Base-by-base conservation (phyloP, 2,888 invertebrate species). In the Electrophaes corylata region DNA sequence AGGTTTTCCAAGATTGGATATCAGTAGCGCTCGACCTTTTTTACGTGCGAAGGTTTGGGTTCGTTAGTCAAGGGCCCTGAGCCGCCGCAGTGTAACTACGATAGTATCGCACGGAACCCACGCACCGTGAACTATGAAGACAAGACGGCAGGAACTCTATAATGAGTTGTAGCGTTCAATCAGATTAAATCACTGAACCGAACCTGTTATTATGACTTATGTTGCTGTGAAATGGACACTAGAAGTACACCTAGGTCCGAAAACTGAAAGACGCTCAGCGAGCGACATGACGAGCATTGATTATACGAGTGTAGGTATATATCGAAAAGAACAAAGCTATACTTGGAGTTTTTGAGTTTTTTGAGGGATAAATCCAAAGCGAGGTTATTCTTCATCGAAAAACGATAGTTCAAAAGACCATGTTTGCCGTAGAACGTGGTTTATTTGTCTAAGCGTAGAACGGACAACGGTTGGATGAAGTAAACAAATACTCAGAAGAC, bases 21-120 rank as follows among this genome's bases (percentile, higher is more conserved):
- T 49, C 12, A 39, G 20, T 51, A 33, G 16, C 14, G 43, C 23
- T 44, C 2, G 23, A 44, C 18, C 31, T 18, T 26, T 8, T n/a
- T 37, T 35, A 39, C 33, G n/a, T 8, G 26, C 6, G 37, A 51
- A 39, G 55, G 51, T 35, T 12, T 40, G 33, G 40, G 31, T 44
- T 48, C 19, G 47, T 44, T 47, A 33, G 26, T 33, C 39, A 46
- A 60, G 57, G 55, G 59, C 61, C 50, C 23, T 35, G n/a, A 41
- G 23, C 41, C 58, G 44, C 33, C 62, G 52, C 48, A 57, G 54
- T 61, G 58, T 50, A 52, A 49, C 64, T 33, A 43, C 49, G 61
- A 60, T 58, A 37, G 52, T 52, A 57, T 55, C 57, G 51, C 58
- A 53, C 55, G 41, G 40, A 47, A 50, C 52, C 47, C 48, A 16